Base-by-base conservation (phyloP, 1,140 invertebrate genomes). In the Sminthurinus signatus region DNA sequence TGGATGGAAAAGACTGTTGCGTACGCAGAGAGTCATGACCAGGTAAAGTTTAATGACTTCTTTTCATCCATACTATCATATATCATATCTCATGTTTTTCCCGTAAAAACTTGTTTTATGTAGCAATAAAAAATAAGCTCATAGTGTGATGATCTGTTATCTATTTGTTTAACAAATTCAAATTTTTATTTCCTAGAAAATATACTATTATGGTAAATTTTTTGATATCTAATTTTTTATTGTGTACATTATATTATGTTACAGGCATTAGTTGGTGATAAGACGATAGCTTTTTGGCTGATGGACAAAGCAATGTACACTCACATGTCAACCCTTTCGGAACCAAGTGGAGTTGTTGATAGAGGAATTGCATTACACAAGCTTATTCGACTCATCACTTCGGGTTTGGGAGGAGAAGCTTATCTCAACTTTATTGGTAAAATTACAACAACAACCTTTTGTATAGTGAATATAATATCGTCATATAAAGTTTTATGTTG, bases 251-350 rank as follows among this genome's bases (percentile, higher is more conserved):
- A 36, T 8, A 36, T 36, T 36, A 5, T 36, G 32, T 36, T 36
- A 15, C 32, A 88, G 82, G 96, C 96, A 19, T 79, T 99, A 14
- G 96, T 99, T 1, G 93, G 93, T 1, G 97, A 99, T 78, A 99
- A 99, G 78, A 98, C 96, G 0, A 85, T 99, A 39, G 95, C 96
- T 1, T 99, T 99, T 79, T 99, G 96, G 97, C 78, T 99, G 51
- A 99, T 99, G 96, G 97, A 99, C 77, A 96, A 96, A 74, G 92
- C 96, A 74, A 98, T 98, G 94, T 98, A 98, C 74, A 88, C 88
- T 0, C 85, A 92, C 75, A 98, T 98, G 95, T 94, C 93, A 31
- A 81, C 80, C 0, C 1, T 88, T 1, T 89, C 87, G 59, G 82
- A 82, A 5, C 78, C 83, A 0, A 86, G 82, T 65, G 68, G 85